These are phyloP conservation scores for Limonius californicus DNA, from an alignment of 1,140 invertebrate genomes.

Conservation along the genomic window DNA sequence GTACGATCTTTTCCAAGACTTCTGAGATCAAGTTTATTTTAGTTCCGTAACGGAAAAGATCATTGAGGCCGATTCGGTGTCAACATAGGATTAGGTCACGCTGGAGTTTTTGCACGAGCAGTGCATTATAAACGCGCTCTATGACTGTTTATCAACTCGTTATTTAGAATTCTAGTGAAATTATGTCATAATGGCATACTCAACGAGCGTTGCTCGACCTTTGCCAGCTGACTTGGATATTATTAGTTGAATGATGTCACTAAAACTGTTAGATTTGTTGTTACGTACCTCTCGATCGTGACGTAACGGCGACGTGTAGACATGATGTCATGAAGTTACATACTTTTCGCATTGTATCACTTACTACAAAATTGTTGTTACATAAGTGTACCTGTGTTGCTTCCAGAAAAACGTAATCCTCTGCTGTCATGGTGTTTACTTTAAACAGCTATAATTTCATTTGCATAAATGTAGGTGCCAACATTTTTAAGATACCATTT, in stretches of 20 bases:
- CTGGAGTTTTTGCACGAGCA: neutral
- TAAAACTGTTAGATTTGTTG: neutral
- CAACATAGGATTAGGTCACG: neutral
- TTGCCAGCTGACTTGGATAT: slow-evolving; percentile 16
- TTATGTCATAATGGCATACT: neutral
- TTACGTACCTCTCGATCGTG: neutral
- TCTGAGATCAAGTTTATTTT: neutral
- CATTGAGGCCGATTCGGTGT: neutral
- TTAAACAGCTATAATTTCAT: too few relatives aligned
- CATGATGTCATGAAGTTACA: neutral
- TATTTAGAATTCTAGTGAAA: neutral
- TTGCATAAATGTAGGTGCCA: too few relatives aligned
- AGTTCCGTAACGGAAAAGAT: neutral
- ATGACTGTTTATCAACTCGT: neutral
- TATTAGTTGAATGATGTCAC: slow-evolving; percentile 15
- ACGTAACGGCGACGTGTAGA: neutral
- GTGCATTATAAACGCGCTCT: neutral
- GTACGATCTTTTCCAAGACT: too few relatives aligned
- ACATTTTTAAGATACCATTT: too few relatives aligned
- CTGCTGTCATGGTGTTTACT: neutral
- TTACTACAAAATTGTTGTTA: neutral
- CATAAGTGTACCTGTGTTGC: neutral
- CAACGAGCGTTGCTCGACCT: neutral
- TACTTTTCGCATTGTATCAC: neutral
- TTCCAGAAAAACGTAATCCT: neutral